Evolutionary conservation across 2,113 vertebrate species (phyloP), one percentile per base, ranked within the genome.

Genomic region (Mesembrinibis cayennensis): DNA sequence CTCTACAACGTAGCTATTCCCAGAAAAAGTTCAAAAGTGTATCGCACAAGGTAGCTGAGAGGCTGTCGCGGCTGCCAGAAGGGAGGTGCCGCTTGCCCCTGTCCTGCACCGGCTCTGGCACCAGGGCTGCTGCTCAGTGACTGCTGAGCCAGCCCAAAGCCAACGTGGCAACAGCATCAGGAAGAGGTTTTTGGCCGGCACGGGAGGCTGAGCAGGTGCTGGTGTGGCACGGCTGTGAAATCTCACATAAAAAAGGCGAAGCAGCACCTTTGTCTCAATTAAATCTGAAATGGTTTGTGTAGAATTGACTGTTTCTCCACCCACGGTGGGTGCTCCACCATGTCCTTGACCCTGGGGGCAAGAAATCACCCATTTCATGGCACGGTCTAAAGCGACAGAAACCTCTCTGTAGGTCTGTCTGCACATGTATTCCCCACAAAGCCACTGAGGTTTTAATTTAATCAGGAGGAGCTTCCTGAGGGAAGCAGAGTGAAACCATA

Each of bases 1-100:
- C 47, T 63, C 16, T 40, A 3, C 6, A 11, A 23, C 15, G 18
- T 8, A 63, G 22, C 17, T 58, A 2, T 32, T 78, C 20, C 34
- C 40, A 59, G 40, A 30, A 84, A 65, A 32, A 2, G 5, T 70
- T 29, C 45, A 47, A 47, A 71, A 2, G 0, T 0, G 0, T 16
- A 16, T 22, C 4, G 4, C n/a, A 26, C 8, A 2, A 49, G 47
- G 32, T 40, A 78, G 44, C 66, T 6, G 32, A 45, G 84, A 23
- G 25, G 32, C 42, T 79, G 26, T 16, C 32, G 50, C 0, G 3
- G 26, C 11, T 71, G 19, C 71, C 55, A 63, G 52, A 56, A 62
- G 65, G 55, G 38, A 87, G 74, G 14, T 74, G 50, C 30, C 5
- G 0, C 55, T 62, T 3, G 1, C 5, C 63, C 11, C 42, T 65